Conservation (phyloP, 2,888 invertebrate species). For the Ceraclea dissimilis region DNA sequence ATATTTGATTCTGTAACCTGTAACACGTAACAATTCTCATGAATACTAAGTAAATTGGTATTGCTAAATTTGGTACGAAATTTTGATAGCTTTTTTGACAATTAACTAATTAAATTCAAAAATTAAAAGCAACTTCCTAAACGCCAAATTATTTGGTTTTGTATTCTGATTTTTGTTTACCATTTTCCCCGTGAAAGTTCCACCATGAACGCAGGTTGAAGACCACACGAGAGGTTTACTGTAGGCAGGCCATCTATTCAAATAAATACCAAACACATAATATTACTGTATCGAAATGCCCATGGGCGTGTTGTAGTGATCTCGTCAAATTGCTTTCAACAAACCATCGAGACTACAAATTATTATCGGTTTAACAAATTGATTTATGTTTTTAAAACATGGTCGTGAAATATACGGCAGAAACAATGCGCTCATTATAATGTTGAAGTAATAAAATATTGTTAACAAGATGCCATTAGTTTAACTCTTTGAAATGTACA, state of each 20-base stretch:
- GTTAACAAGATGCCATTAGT: too few species aligned
- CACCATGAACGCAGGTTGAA: neutral
- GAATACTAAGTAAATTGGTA: too few species aligned
- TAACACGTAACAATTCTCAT: too few species aligned
- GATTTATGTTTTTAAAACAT: neutral
- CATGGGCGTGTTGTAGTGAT: conserved; percentile 2
- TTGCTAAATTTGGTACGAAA: too few species aligned
- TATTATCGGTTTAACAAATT: conserved; percentile 1
- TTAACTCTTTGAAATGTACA: too few species aligned
- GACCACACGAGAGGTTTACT: neutral
- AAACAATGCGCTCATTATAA: neutral
- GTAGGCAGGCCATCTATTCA: neutral
- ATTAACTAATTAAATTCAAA: too few species aligned
- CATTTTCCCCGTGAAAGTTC: too few species aligned
- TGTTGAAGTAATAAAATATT: neutral
- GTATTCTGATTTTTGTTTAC: too few species aligned
- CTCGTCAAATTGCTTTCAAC: conserved; percentile 2
- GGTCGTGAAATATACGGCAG: neutral
- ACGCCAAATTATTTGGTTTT: too few species aligned
- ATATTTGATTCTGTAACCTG: too few species aligned
- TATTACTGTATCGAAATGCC: neutral
- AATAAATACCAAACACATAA: neutral
- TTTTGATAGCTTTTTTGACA: too few species aligned
- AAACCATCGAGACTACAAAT: neutral
- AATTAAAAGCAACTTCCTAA: too few species aligned